Percentiles rank a stretch among this genome's conserved stretches.
These are phyloP conservation scores for Galagoides demidoff DNA, from an alignment of 2,797 vertebrate genomes.

Conservation along the genomic window DNA sequence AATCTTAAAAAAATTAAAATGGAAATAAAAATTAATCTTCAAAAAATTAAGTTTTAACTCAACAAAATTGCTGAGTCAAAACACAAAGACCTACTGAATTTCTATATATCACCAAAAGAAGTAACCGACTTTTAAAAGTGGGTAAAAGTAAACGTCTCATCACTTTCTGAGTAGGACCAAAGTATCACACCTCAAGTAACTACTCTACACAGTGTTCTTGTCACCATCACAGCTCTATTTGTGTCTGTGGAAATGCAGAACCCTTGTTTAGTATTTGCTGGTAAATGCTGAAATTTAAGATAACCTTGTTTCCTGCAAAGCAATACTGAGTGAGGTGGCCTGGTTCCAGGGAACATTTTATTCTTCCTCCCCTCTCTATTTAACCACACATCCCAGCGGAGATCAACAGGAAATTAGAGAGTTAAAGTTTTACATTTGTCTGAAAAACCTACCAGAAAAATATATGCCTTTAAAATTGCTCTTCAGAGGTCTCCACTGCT, in stretches of 20 bases:
- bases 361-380: constrained; percentile 1
- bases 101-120: not conserved
- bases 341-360: not conserved
- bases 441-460: not conserved
- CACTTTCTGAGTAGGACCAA: not conserved
- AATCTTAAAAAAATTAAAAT: not conserved
- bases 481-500: not conserved
- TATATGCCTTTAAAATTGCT: not conserved
- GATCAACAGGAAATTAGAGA: not conserved
- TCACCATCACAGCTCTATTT: not conserved
- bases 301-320: constrained; percentile 1
- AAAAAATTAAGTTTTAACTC: not conserved
- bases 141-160: not conserved
- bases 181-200: not conserved
- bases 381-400: not conserved
- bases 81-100: not conserved
- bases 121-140: not conserved
- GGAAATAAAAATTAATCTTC: not conserved
- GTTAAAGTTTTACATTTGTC: not conserved
- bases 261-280: not conserved
- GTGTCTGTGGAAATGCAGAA: not conserved
- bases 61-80: not conserved
- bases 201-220: not conserved
- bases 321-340: not conserved
- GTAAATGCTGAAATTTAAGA: constrained; percentile 45